Conservation (phyloP, 2,113 vertebrate genomes). For the Anas platyrhynchos region DNA sequence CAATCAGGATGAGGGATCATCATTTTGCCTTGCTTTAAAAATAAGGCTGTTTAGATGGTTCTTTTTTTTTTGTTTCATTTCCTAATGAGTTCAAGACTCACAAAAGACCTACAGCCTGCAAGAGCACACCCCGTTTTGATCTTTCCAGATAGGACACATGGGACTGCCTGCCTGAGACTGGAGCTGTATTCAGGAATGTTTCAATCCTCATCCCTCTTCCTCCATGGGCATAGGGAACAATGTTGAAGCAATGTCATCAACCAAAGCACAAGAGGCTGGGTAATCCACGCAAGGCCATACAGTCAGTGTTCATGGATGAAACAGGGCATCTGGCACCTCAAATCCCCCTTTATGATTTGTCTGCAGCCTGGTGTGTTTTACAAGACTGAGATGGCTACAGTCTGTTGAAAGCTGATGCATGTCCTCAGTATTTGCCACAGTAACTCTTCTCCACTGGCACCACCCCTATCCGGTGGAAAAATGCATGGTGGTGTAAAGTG, state of each 20-base stretch:
- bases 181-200: neutral
- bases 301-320: neutral
- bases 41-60: neutral
- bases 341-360: neutral
- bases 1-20: neutral
- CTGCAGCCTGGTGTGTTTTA: neutral
- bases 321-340: neutral
- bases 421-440: no score
- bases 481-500: neutral
- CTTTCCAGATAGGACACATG: neutral
- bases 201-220: neutral
- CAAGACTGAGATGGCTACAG: neutral
- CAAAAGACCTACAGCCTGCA: neutral
- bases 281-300: neutral
- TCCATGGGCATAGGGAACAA: neutral
- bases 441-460: neutral
- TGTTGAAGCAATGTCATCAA: neutral
- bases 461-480: neutral
- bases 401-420: neutral
- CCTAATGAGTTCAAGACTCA: neutral
- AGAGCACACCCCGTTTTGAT: rapidly evolving
- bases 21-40: neutral
- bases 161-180: neutral
- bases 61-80: neutral
- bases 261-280: neutral